phyloP scores from a whole-genome alignment of 2,113 vertebrate genomes.

The Hippoglossus stenolepis region DNA sequence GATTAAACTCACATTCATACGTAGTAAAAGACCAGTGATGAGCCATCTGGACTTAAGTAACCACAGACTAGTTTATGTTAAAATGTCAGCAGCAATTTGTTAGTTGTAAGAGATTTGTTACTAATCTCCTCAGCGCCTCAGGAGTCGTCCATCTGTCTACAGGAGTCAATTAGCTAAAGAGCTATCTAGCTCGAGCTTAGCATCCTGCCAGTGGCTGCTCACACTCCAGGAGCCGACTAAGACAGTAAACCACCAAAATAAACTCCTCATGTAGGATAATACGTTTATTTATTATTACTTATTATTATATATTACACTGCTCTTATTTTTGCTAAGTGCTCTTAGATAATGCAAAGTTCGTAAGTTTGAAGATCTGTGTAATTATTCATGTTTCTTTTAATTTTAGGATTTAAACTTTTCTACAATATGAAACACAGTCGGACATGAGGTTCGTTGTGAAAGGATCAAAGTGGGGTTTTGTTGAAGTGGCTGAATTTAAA shows the following conservation, averaged over 20 bases:
- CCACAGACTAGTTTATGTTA: constrained; percentile 16
- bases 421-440: too few species aligned
- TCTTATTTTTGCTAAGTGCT: neutral
- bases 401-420: too few species aligned
- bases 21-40: neutral
- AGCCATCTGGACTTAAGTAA: constrained; percentile 14
- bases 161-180: constrained; percentile 61
- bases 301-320: too few species aligned
- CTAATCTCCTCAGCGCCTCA: constrained; percentile 64
- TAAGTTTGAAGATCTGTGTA: too few species aligned
- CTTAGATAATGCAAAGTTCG: neutral
- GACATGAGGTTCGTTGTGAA: too few species aligned
- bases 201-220: neutral
- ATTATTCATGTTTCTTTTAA: too few species aligned
- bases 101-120: constrained; percentile 54
- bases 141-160: constrained; percentile 64
- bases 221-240: neutral
- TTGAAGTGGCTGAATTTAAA: too few species aligned
- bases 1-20: neutral
- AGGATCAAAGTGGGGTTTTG: too few species aligned
- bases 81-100: constrained; percentile 26
- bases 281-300: neutral
- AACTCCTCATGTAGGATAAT: neutral
- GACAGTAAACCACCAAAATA: neutral
- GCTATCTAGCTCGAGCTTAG: constrained; percentile 36